Base-by-base conservation (phyloP, 1,140 invertebrate genomes). In the Rhagoletis zephyria region DNA sequence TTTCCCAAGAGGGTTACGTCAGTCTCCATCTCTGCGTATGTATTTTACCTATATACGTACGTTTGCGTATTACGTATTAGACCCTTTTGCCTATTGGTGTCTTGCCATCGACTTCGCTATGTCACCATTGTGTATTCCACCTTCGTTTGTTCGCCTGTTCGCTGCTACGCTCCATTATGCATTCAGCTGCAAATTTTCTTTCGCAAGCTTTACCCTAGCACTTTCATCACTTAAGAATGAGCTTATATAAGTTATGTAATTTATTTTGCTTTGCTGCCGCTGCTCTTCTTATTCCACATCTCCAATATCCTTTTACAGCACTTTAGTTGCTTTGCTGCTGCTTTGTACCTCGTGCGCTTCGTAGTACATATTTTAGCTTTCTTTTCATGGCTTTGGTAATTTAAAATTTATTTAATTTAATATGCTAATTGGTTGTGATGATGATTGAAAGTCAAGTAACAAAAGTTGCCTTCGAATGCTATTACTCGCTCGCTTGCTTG, bases 361-460 rank as follows among this genome's bases (percentile, higher is more conserved):
- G n/a, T 65, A 30, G 10, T 77, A 7, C 45, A 4, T 48, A 67
- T 67, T 63, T 74, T 65, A 67, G 42, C 60, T 81, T 87, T 60
- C 60, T 64, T 77, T 63, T 60, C 60, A 74, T 77, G 45, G 70
- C 67, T 64, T 87, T 42, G 65, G 74, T 81, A 81, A 81, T 81
- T 81, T 81, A 81, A 81, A 81, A 81, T 81, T 81, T 81, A 81
- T 81, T 81, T 81, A 81, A 81, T 81, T 81, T 81, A 81, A 81
- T 81, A 81, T 81, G 74, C 74, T 81, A 81, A 81, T 81, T 81
- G 74, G 74, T 81, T 81, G 74, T 81, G 74, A 81, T 81, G 74
- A 81, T 81, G 48, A 81, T 81, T 81, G 74, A 81, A 81, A 81
- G 48, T 19, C 74, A 56, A 56, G 74, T 81, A 81, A 81, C 74